Evolutionary conservation across 1,140 invertebrate genomes (phyloP), one percentile per base, ranked within the genome.

Genomic region (Caerostris extrusa): DNA sequence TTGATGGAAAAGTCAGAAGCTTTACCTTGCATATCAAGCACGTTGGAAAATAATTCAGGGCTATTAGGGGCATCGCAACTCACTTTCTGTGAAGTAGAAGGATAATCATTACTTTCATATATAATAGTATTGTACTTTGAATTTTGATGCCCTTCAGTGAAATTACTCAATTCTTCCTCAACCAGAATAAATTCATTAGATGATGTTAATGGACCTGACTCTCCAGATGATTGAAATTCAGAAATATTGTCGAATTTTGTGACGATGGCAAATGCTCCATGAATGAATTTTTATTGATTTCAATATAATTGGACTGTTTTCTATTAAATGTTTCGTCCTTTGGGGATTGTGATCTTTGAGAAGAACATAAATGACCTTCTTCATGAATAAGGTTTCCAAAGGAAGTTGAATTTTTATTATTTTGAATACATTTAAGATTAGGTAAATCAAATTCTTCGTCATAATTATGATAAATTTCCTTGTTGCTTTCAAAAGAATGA

Each of bases 211-310:
- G 86, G 12, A 4, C 53, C 50, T 7, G 86, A 64, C 8, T 88
- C 86, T 3, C 60, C 61, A n/a, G 86, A 88, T 3, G 86, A 88
- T 50, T 64, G 53, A 88, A 88, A 64, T 19, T 88, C 86, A 34
- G 58, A 53, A 64, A 64, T 55, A 57, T 34, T 55, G n/a, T 88
- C 86, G n/a, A 57, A 55, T 64, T 57, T 12, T 88, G 58, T 17
- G 61, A 53, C 64, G 17, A 88, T 58, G 83, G n/a, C 2, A 57
- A 4, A 19, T n/a, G 61, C 12, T 67, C 12, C 14, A 17, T 67
- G 17, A 3, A 0, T 67, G 5, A n/a, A 67, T 67, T 14, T 5
- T 67, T 67, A 67, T 67, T 6, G 5, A n/a, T 17, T 67, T 67
- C 17, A 67, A 17, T n/a, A 67, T 17, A 67, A n/a, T 7, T 4